Percentiles rank a stretch among this genome's conserved stretches.
phyloP scores from a whole-genome alignment of 37 sponge, comb jelly and placozoan species.

The Dysidea cf. avara region DNA sequence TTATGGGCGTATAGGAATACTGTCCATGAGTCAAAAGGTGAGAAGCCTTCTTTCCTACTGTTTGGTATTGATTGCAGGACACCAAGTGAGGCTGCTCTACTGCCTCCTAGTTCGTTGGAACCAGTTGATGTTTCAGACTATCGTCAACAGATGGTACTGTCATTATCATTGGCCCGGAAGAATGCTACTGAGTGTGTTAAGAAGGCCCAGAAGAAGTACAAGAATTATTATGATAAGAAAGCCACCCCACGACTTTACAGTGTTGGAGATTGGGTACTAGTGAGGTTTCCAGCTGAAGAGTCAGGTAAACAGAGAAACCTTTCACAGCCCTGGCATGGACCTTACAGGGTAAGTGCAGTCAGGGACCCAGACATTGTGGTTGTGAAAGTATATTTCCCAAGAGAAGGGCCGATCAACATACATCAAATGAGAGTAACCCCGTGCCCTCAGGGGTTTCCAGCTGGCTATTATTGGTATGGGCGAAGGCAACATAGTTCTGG shows the following conservation, averaged over 20 bases:
- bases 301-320: conserved; percentile 37
- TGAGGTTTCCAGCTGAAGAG: conserved; percentile 19
- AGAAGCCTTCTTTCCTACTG: conserved; percentile 39
- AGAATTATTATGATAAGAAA: conserved; percentile 2
- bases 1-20: too few relatives aligned
- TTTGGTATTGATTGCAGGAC: conserved; percentile 29
- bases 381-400: conserved; percentile 19
- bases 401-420: conserved; percentile 1
- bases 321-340: conserved; percentile 48
- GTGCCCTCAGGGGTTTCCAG: too few relatives aligned
- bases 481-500: too few relatives aligned
- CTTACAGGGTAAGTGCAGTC: background rate
- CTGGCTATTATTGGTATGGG: too few relatives aligned
- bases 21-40: too few relatives aligned
- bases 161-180: conserved; percentile 23
- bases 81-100: conserved; percentile 20
- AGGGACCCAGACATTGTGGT: conserved; percentile 15
- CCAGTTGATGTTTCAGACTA: conserved; percentile 9
- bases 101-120: conserved; percentile 4
- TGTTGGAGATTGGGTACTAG: conserved; percentile 19
- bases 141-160: conserved; percentile 22
- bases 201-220: conserved; percentile 9
- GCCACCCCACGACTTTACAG: background rate
- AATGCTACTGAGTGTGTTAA: background rate
- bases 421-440: too few relatives aligned